These are phyloP conservation scores for Neosalanx taihuensis DNA, from an alignment of 2,797 vertebrate species.

Conservation along the genomic window DNA sequence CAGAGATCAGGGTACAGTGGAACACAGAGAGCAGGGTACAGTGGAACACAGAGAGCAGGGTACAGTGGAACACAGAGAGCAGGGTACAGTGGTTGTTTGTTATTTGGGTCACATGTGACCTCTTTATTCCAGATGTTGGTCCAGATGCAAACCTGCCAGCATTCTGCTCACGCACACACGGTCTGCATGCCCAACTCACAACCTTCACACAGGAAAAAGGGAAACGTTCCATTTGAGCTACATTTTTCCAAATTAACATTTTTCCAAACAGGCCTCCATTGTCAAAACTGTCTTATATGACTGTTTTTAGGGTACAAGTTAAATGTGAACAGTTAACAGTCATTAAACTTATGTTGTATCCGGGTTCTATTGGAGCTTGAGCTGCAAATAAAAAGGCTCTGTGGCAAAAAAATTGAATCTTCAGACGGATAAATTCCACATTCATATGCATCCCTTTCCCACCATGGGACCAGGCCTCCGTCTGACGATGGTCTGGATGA, in stretches of 20 bases:
- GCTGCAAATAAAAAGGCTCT: background rate
- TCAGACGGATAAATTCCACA: background rate
- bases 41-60: no score
- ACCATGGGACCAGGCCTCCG: background rate
- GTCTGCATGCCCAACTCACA: conserved; percentile 56
- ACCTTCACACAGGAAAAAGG: background rate
- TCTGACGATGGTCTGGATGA: conserved; percentile 33
- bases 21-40: no score
- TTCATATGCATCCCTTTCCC: background rate
- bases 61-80: background rate
- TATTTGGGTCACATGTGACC: conserved; percentile 63
- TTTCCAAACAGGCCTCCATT: no score
- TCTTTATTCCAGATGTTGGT: conserved; percentile 68
- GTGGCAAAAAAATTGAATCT: background rate
- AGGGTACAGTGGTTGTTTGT: conserved; percentile 26
- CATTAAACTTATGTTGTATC: no score
- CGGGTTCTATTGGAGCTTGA: no score
- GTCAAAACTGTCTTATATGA: no score
- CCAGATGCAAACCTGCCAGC: conserved; percentile 65
- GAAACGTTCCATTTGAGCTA: no score
- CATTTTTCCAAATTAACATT: no score
- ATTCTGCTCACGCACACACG: conserved; percentile 47
- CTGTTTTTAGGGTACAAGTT: no score
- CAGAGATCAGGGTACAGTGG: no score
- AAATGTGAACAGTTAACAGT: no score